Evolutionary conservation across 2,888 invertebrate genomes (phyloP), one percentile per base, ranked within the genome.

Genomic region (Scaptodrosophila latifasciaeformis): DNA sequence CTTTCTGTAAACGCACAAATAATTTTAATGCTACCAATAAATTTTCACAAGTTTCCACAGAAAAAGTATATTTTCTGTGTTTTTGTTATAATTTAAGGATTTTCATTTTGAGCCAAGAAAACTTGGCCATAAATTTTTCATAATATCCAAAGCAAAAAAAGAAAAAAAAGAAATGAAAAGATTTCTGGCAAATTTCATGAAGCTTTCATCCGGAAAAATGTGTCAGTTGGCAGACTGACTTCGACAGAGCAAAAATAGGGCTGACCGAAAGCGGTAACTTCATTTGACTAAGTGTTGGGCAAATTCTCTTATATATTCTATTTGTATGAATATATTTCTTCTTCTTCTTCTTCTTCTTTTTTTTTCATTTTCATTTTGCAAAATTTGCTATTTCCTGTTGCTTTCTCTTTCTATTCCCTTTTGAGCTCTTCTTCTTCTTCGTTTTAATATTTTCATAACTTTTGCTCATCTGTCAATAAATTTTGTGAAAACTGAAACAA

Each of bases 361-460:
- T 19, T 40, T 31, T 18, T 18, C 30, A 37, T 37, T 37, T 37
- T 46, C 45, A 29, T 52, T 13, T 21, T 30, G 39, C 46, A 35
- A 34, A 29, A 46, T 55, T 55, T 37, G 9, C 45, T 39, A 51
- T 46, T 52, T 17, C 12, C 17, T 13, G 17, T 27, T 19, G 4
- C 7, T 34, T 37, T 17, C 17, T 31, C 46, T 30, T 39, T 57
- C 9, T 31, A 12, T 29, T n/a, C 18, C 39, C 24, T 37, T 62
- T 54, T 50, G 37, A 12, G 5, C 15, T n/a, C 40, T 10, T 4
- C 40, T 9, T 12, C 40, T 0, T 9, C 12, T 15, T 37, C 66
- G 59, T 69, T 76, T 67, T 60, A 75, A 74, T 74, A 67, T 69
- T 59, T 67, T 69, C 71, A 78, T 78, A 71, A 75, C 78, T 75